Base-by-base conservation (phyloP, 2,888 invertebrate species). In the Pachliopta kotzebuea region DNA sequence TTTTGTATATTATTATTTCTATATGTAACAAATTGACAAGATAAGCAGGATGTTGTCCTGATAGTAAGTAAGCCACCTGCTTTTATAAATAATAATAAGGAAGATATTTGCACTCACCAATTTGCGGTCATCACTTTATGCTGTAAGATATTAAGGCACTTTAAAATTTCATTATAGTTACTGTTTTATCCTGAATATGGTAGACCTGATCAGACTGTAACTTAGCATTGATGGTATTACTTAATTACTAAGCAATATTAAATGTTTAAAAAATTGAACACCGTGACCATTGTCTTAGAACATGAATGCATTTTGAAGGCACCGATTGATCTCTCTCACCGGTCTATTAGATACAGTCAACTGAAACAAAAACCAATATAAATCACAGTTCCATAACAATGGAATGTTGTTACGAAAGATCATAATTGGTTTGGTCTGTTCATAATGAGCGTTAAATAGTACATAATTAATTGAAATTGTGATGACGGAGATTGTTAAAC, bases 391-490 rank as follows among this genome's bases (percentile, higher is more conserved):
- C 60, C 58, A 67, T 66, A 69, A 68, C 68, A 63, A 65, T 58
- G 57, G 61, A 31, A 45, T 65, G 65, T 54, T 72, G 70, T 76
- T 76, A 66, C 71, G 74, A 72, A 74, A 76, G 62, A 71, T 71
- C 58, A 68, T 77, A 77, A 77, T 78, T 77, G 76, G 73, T 73
- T 74, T 71, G 69, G 72, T 85, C 86, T 85, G 83, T 84, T 82
- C 83, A 83, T 88, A 89, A 90, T 87, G 84, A 83, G 84, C 72
- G 77, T 79, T 85, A 85, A 86, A 82, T 80, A 81, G 81, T 75
- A 73, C 75, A 79, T 88, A 87, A 90, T 90, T 88, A 88, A 90
- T 90, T 86, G 77, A 76, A 74, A 77, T 74, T 75, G 70, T 76
- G 78, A 81, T 79, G 76, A 72, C 73, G 75, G 74, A 76, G 66